Evolutionary conservation across 1,140 invertebrate genomes (phyloP).

Genomic region (Melanaphis sacchari): DNA sequence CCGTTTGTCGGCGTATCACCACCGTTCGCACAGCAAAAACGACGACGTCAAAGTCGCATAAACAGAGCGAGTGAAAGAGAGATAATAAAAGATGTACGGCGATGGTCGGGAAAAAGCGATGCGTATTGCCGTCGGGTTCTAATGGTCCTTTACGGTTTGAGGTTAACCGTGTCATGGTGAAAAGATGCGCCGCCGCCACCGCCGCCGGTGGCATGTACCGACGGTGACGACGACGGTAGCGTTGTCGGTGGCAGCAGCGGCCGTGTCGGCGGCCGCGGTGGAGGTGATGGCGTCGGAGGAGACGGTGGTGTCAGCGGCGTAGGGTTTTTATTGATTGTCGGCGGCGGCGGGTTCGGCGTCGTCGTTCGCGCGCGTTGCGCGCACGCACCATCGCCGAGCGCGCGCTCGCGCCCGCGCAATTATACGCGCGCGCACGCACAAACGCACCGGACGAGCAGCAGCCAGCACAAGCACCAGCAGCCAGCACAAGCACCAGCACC

Average conservation of each 20-base stretch:
- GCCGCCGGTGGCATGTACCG: background rate
- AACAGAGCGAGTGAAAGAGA: background rate
- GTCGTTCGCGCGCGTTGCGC: conserved; percentile 17
- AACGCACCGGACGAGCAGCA: conserved; percentile 38
- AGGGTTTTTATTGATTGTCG: conserved; percentile 54
- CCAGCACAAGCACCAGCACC: conserved; percentile 50
- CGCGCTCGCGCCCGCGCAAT: conserved; percentile 15
- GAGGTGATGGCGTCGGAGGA: background rate
- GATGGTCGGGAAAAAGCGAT: background rate
- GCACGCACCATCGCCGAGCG: background rate
- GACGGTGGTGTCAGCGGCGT: background rate
- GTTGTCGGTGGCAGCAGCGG: background rate
- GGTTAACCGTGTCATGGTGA: conserved; percentile 27
- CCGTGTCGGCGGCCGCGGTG: background rate
- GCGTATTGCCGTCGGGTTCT: background rate
- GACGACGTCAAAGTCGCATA: background rate
- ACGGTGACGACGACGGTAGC: background rate
- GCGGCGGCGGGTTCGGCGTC: conserved; percentile 32
- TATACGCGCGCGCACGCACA: background rate
- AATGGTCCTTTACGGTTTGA: background rate
- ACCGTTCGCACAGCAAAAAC: background rate
- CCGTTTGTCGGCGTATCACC: background rate
- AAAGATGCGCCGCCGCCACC: conserved; percentile 11
- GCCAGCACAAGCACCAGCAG: conserved; percentile 37
- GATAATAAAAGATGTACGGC: background rate